These are phyloP conservation scores for Mylabris phalerata DNA, from an alignment of 1,140 invertebrate genomes.

Conservation along the genomic window DNA sequence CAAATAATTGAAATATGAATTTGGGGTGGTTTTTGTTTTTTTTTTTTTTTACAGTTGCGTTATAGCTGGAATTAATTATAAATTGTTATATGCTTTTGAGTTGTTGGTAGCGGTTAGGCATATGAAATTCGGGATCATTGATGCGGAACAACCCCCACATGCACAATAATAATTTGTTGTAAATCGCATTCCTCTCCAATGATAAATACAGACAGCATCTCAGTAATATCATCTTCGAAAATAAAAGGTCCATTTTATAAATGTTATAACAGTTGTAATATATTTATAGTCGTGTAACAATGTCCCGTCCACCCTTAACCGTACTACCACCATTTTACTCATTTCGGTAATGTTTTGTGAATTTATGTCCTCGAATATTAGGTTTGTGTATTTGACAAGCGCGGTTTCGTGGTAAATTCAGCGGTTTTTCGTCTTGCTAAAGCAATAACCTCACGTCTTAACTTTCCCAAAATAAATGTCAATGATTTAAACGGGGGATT, in stretches of 20 bases:
- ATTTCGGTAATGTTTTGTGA: slow-evolving; percentile 38
- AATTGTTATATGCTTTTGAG: slow-evolving; percentile 8
- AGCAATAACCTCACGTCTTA: slow-evolving; percentile 18
- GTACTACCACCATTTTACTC: slow-evolving; percentile 29
- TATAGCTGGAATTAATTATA: slow-evolving; percentile 9
- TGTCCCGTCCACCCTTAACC: slow-evolving; percentile 2
- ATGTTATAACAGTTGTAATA: slow-evolving; percentile 25
- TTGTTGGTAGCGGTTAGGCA: slow-evolving; percentile 12
- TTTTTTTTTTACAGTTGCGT: too few relatives aligned
- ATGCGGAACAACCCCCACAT: slow-evolving; percentile 17
- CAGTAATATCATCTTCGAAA: slow-evolving; percentile 16
- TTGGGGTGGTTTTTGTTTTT: too few relatives aligned
- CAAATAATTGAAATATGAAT: too few relatives aligned
- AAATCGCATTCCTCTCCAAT: slow-evolving; percentile 29
- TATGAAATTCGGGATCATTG: slow-evolving; percentile 14
- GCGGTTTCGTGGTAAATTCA: slow-evolving; percentile 24
- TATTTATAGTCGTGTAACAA: slow-evolving; percentile 28
- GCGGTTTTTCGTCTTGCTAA: slow-evolving; percentile 15
- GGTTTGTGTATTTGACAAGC: slow-evolving; percentile 32
- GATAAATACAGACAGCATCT: slow-evolving; percentile 27
- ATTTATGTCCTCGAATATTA: slow-evolving; percentile 41
- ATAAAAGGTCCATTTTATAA: slow-evolving; percentile 29
- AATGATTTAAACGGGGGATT: slow-evolving; percentile 26
- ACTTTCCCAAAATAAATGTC: slow-evolving; percentile 29
- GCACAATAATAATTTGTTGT: slow-evolving; percentile 22